These are phyloP conservation scores for Chelonoidis abingdonii DNA, from an alignment of 2,113 vertebrate genomes.

Conservation along the genomic window DNA sequence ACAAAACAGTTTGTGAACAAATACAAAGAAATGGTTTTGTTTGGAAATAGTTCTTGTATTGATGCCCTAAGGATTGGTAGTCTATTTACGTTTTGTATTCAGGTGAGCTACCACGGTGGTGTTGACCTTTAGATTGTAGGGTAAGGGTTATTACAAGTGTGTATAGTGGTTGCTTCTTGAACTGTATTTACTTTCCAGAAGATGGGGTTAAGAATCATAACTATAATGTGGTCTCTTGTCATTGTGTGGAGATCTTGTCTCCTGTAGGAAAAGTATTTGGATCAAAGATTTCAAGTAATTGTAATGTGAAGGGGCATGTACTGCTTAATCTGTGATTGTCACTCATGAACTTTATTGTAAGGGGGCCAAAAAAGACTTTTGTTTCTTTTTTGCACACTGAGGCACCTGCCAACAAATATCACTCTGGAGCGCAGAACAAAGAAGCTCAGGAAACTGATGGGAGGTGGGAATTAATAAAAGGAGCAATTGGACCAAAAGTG, in stretches of 20 bases:
- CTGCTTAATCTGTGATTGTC: conserved; percentile 30
- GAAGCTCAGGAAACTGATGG: conserved; percentile 30
- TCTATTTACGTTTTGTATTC: not conserved
- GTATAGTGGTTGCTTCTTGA: not conserved
- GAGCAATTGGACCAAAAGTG: conserved; percentile 62
- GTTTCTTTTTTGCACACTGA: conserved; percentile 40
- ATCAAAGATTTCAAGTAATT: conserved; percentile 36
- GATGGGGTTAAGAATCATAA: conserved; percentile 25
- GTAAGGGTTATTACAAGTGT: not conserved
- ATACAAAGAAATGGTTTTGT: not conserved
- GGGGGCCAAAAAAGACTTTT: conserved; percentile 13
- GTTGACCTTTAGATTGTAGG: not conserved
- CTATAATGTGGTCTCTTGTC: not conserved
- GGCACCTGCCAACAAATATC: conserved; percentile 44
- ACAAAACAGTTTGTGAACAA: not conserved
- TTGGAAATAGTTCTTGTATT: not conserved
- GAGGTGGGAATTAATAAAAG: conserved; percentile 46
- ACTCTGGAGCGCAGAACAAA: conserved; percentile 45
- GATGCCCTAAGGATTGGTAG: not conserved
- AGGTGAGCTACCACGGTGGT: not conserved
- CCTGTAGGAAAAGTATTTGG: not conserved
- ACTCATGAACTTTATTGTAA: conserved; percentile 48
- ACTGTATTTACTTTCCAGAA: not conserved
- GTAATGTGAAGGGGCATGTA: not conserved
- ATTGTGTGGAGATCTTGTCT: not conserved